Evolutionary conservation across 2,888 invertebrate genomes (phyloP), one percentile per base, ranked within the genome.

Genomic region (Adelphocoris suturalis): DNA sequence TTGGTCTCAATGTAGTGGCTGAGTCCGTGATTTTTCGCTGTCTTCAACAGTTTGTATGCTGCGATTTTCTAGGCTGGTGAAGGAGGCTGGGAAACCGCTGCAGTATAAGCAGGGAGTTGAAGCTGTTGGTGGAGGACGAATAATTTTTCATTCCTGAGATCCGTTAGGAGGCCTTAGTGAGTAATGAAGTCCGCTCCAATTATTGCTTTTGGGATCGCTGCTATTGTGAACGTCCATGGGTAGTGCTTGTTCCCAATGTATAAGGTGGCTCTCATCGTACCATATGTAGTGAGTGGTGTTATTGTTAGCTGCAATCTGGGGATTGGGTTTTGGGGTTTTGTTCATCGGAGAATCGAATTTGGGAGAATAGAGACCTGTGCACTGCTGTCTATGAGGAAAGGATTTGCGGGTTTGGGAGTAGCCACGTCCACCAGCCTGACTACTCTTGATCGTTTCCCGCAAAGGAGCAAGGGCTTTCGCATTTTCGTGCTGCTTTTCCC

Each of bases 141-240:
- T 13, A 75, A 13, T 9, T 23, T n/a, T 7, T 75, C 13, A 13
- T 28, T 75, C 28, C 75, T 2, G 13, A 13, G 19, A n/a, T 86
- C 86, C 14, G 37, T 19, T 2, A 86, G 55, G 11, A 86, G 28
- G 0, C 68, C 68, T 4, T 86, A 61, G 13, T 86, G n/a, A n/a
- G n/a, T n/a, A n/a, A n/a, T n/a, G n/a, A n/a, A n/a, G n/a, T n/a
- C n/a, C n/a, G n/a, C n/a, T n/a, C n/a, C n/a, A n/a, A n/a, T n/a
- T n/a, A n/a, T n/a, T n/a, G n/a, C n/a, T n/a, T n/a, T n/a, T n/a
- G 86, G 52, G 55, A 86, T 86, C 9, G 86, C 57, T 5, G 86
- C 86, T 28, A 86, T 57, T 1, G 52, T 37, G 46, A 86, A 86
- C 0, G 27, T n/a, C 61, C 86, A 23, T 55, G 16, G 16, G 23